Conservation (phyloP, 2,113 vertebrate genomes). For the Zosterops lateralis region DNA sequence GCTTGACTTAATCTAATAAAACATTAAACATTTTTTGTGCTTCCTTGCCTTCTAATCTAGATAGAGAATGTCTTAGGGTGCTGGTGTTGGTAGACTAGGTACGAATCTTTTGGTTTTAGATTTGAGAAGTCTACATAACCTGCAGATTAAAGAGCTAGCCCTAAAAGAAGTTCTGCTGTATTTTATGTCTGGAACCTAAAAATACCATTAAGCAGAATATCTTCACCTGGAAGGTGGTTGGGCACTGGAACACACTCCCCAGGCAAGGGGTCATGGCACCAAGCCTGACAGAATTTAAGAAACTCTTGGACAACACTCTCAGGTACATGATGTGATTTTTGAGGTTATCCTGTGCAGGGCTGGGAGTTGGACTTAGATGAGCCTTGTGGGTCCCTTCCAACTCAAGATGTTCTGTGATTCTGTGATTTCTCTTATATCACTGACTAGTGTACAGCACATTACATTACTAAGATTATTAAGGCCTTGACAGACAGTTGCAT, state of each 20-base stretch:
- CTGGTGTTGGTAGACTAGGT: not conserved
- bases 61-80: not conserved
- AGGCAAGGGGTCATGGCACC: not conserved
- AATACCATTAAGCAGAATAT: not conserved
- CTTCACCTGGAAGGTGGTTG: not conserved
- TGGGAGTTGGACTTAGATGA: fast-evolving
- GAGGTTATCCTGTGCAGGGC: not conserved
- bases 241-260: not conserved
- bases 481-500: not conserved
- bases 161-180: not conserved
- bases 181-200: not conserved
- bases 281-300: not conserved
- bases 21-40: not conserved
- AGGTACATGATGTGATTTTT: not conserved
- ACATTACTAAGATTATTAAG: not conserved
- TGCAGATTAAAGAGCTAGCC: not conserved
- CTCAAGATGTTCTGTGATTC: not conserved
- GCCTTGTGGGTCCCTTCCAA: not conserved
- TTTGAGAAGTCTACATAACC: not conserved
- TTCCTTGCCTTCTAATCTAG: not conserved
- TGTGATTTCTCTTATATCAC: not conserved
- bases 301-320: not conserved
- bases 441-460: not conserved
- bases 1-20: not conserved
- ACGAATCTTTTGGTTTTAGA: not conserved